These are phyloP conservation scores for Smutsia gigantea DNA, from an alignment of 2,797 vertebrate species.

Conservation along the genomic window DNA sequence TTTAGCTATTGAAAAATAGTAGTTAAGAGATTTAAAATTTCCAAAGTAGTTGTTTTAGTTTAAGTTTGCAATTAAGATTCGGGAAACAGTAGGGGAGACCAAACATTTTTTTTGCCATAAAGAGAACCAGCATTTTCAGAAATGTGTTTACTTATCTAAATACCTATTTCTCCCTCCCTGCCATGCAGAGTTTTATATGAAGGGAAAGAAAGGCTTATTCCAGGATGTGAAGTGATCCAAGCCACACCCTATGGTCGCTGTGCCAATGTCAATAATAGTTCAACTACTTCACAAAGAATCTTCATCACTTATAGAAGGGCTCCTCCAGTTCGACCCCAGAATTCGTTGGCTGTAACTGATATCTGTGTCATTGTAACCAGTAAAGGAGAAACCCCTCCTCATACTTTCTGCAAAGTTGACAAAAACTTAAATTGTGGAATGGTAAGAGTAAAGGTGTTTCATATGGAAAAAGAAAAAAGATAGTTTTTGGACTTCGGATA, in stretches of 20 bases:
- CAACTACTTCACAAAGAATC: slow-evolving; percentile 94
- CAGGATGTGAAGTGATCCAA: slow-evolving; percentile 96
- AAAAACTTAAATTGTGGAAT: slow-evolving; percentile 99
- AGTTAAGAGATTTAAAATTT: slow-evolving; percentile 26
- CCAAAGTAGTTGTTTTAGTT: slow-evolving; percentile 60
- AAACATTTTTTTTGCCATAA: background rate
- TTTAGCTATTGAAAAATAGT: slow-evolving; percentile 51
- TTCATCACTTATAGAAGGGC: slow-evolving; percentile 96
- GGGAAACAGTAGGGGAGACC: background rate
- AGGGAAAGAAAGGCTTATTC: slow-evolving; percentile 95
- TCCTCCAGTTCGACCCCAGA: slow-evolving; percentile 91
- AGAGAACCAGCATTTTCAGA: slow-evolving; percentile 34
- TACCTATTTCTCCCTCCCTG: slow-evolving; percentile 1
- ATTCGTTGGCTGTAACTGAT: slow-evolving; percentile 97
- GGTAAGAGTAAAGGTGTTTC: slow-evolving; percentile 87
- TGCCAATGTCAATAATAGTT: slow-evolving; percentile 99
- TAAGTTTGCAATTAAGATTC: slow-evolving; percentile 51
- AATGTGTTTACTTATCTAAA: background rate
- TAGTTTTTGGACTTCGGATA: background rate
- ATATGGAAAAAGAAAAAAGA: background rate
- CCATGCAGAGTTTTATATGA: slow-evolving; percentile 94
- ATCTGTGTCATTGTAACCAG: slow-evolving; percentile 97
- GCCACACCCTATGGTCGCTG: slow-evolving; percentile 98
- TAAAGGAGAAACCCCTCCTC: slow-evolving; percentile 97
- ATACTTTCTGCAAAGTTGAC: slow-evolving; percentile 98